Evolutionary conservation across 2,888 invertebrate genomes (phyloP).

Genomic region (Galeopsomyia nigrocyanea): DNA sequence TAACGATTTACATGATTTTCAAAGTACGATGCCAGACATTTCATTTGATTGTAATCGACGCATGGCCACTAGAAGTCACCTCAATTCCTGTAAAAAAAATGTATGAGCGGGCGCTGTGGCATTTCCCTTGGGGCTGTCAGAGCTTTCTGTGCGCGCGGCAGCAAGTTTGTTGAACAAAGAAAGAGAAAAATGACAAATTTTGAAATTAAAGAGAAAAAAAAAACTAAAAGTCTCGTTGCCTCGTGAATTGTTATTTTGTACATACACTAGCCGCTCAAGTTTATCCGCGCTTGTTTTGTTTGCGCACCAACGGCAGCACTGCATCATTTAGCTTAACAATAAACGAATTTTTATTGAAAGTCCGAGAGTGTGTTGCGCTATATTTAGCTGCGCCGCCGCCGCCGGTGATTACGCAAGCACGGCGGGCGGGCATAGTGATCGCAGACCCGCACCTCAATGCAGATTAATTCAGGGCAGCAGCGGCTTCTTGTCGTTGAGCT

Average conservation of each 20-base stretch:
- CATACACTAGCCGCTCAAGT: conserved; percentile 37
- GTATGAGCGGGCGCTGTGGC: conserved; percentile 13
- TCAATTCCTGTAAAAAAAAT: conserved; percentile 14
- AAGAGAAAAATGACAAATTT: too few species aligned
- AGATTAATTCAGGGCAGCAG: conserved; percentile 21
- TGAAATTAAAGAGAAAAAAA: too few species aligned
- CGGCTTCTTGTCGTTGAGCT: conserved; percentile 56
- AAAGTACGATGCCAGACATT: conserved; percentile 9
- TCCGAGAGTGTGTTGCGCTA: conserved; percentile 24
- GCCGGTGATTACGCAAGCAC: conserved; percentile 32
- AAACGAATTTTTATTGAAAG: conserved; percentile 45
- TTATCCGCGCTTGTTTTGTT: conserved; percentile 18
- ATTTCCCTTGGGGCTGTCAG: conserved; percentile 42
- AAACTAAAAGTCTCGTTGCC: too few species aligned
- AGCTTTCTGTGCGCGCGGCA: conserved; percentile 17
- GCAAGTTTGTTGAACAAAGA: conserved; percentile 31
- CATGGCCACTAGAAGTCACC: conserved; percentile 21
- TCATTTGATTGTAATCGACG: conserved; percentile 9
- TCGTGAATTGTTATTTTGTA: conserved; percentile 40
- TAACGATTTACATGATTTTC: not conserved
- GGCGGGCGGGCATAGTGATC: not conserved
- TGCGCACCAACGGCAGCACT: conserved; percentile 19
- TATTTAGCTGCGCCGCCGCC: conserved; percentile 34
- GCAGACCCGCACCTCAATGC: conserved; percentile 25
- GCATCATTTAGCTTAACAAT: conserved; percentile 40